These are phyloP conservation scores for Trigoniulus corallinus DNA, from an alignment of 1,140 invertebrate species.

Conservation along the genomic window DNA sequence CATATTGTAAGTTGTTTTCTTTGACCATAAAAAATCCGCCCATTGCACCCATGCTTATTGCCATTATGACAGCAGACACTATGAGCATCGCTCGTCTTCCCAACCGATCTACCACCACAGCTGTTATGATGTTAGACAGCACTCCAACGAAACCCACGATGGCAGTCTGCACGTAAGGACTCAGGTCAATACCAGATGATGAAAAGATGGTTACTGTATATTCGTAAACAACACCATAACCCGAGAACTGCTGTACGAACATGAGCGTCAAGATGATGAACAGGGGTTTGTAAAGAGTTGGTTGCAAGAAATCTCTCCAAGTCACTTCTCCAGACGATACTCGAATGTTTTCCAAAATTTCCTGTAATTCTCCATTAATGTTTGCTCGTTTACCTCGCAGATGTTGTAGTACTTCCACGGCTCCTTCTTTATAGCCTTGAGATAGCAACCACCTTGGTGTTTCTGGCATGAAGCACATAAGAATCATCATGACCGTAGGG, in stretches of 20 bases:
- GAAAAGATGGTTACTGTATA: slow-evolving; percentile 55
- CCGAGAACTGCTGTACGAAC: slow-evolving; percentile 86
- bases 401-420: slow-evolving; percentile 54
- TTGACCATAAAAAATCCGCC: slow-evolving; percentile 60
- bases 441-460: slow-evolving; percentile 20
- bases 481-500: not conserved
- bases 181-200: slow-evolving; percentile 38
- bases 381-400: slow-evolving; percentile 50
- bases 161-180: slow-evolving; percentile 46
- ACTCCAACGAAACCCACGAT: slow-evolving; percentile 45
- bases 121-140: slow-evolving; percentile 44
- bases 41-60: slow-evolving; percentile 45
- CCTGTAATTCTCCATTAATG: slow-evolving; percentile 56
- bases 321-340: too few species aligned
- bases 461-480: slow-evolving; percentile 3
- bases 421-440: slow-evolving; percentile 43
- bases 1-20: slow-evolving; percentile 17
- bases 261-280: slow-evolving; percentile 64
- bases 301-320: slow-evolving; percentile 53
- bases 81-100: slow-evolving; percentile 53
- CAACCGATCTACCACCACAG: slow-evolving; percentile 54
- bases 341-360: slow-evolving; percentile 64
- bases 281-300: slow-evolving; percentile 49
- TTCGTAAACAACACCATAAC: slow-evolving; percentile 85
- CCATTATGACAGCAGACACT: slow-evolving; percentile 57